Conservation (phyloP, 2,797 vertebrate genomes). For the Florisuga fusca region DNA sequence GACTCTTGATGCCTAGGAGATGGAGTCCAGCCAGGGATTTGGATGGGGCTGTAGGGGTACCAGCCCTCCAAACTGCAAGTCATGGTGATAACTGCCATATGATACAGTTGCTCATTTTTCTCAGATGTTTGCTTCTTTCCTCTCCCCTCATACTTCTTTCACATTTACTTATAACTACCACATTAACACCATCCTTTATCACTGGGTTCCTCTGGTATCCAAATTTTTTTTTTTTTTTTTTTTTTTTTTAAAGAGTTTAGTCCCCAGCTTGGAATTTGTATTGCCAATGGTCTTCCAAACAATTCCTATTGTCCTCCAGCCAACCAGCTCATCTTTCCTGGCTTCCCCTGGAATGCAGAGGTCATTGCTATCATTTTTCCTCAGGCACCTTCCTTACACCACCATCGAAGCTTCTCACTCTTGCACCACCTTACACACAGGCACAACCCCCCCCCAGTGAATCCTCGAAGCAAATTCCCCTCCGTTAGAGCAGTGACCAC, state of each 20-base stretch:
- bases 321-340: neutral
- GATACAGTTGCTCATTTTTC: neutral
- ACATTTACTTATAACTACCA: neutral
- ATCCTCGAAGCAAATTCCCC: neutral
- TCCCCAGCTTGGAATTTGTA: neutral
- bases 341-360: neutral
- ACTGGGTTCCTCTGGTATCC: neutral
- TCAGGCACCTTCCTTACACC: neutral
- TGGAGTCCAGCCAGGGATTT: neutral
- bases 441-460: neutral
- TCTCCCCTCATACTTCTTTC: neutral
- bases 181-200: neutral
- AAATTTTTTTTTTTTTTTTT: neutral
- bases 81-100: neutral
- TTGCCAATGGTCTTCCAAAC: neutral
- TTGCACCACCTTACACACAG: neutral
- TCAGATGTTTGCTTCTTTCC: neutral
- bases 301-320: neutral
- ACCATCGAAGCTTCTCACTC: rapidly evolving
- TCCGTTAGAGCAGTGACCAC: neutral
- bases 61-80: neutral
- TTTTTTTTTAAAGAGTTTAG: neutral
- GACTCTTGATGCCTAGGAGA: neutral
- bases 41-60: neutral
- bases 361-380: neutral